These are phyloP conservation scores for Crax fasciolata DNA, from an alignment of 2,797 vertebrate species.

Conservation along the genomic window DNA sequence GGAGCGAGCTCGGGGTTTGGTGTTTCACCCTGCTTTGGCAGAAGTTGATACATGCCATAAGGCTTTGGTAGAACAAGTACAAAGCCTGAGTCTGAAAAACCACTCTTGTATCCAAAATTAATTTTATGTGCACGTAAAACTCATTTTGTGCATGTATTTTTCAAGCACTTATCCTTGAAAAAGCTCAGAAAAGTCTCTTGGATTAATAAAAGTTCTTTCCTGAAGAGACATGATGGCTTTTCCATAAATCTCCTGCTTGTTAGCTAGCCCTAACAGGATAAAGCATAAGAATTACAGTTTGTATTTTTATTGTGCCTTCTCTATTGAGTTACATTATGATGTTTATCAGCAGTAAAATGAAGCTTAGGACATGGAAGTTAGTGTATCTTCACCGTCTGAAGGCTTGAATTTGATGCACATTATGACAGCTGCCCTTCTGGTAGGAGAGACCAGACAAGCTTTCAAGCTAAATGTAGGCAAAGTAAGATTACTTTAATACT, in stretches of 20 bases:
- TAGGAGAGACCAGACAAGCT: not conserved
- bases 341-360: constrained; percentile 12
- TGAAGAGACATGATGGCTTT: not conserved
- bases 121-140: not conserved
- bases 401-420: constrained; percentile 18
- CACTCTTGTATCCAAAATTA: not conserved
- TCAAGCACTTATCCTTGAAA: not conserved
- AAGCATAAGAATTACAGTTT: not conserved
- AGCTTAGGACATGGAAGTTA: not conserved
- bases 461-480: not conserved
- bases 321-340: not conserved
- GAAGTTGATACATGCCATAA: not conserved
- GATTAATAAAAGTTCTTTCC: not conserved
- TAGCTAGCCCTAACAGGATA: not conserved
- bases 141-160: not conserved
- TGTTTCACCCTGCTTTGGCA: not conserved
- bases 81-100: not conserved
- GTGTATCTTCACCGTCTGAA: not conserved
- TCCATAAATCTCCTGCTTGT: not conserved
- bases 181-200: not conserved
- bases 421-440: constrained; percentile 18
- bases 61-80: not conserved
- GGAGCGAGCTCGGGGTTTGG: not conserved
- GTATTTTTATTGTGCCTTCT: constrained; percentile 13
- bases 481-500: not conserved